Conservation (phyloP, 2,797 vertebrate genomes). For the Galagoides demidoff region DNA sequence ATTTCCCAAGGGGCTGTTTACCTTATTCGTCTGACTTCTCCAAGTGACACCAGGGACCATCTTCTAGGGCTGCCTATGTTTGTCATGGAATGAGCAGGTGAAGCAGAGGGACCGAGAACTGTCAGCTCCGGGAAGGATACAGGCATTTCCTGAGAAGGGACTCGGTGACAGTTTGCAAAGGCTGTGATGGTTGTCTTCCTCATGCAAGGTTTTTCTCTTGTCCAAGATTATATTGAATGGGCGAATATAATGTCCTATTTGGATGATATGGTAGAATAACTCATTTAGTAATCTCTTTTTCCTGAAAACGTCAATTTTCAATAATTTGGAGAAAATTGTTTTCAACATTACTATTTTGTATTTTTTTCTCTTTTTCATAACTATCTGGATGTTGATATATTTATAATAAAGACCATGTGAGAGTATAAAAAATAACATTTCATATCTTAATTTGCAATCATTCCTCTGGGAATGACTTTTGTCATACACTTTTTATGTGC, state of each 20-base stretch:
- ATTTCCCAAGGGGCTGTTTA: slow-evolving; percentile 48
- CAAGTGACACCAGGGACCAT: background rate
- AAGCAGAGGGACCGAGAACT: background rate
- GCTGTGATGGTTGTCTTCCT: background rate
- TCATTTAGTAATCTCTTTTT: too few species aligned
- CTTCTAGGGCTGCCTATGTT: fast-evolving
- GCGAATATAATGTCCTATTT: too few species aligned
- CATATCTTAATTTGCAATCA: background rate
- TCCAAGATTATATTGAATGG: too few species aligned
- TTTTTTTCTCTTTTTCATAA: too few species aligned
- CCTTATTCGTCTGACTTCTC: slow-evolving; percentile 58
- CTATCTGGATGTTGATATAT: too few species aligned
- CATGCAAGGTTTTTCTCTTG: too few species aligned
- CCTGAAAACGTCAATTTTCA: too few species aligned
- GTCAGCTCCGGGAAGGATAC: background rate
- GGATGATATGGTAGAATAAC: too few species aligned
- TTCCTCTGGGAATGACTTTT: background rate
- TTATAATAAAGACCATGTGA: too few species aligned
- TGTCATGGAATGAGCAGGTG: background rate
- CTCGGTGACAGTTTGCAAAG: background rate
- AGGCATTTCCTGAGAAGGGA: background rate
- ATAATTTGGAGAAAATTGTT: too few species aligned
- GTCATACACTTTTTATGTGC: background rate
- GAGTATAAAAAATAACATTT: background rate
- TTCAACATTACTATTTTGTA: too few species aligned